Conservation (phyloP, 2,888 invertebrate genomes). For the Pherbina coryleti region DNA sequence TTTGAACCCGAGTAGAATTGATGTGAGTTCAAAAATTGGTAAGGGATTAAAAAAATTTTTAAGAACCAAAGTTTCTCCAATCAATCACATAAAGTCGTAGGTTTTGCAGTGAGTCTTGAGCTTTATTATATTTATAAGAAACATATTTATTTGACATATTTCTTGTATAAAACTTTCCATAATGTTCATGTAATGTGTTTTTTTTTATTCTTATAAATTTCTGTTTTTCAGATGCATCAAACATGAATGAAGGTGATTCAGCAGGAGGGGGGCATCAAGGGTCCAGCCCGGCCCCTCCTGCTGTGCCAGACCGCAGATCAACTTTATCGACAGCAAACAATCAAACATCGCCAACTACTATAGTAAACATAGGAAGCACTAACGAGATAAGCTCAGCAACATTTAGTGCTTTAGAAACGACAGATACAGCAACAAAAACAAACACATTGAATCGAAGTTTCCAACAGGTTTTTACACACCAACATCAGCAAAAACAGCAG, state of each 20-base stretch:
- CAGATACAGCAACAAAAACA: conserved; percentile 19
- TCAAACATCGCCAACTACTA: conserved; percentile 16
- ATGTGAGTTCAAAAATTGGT: no score
- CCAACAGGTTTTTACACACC: conserved; percentile 56
- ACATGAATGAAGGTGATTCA: conserved; percentile 71
- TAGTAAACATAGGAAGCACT: conserved; percentile 28
- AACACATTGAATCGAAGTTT: conserved; percentile 50
- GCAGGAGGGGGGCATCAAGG: conserved; percentile 71
- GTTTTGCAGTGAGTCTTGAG: no score
- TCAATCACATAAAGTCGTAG: no score
- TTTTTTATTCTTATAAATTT: background rate
- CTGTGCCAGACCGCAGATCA: conserved; percentile 70
- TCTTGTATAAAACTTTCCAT: background rate
- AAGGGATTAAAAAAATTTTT: no score
- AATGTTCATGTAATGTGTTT: background rate
- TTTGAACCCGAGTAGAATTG: no score
- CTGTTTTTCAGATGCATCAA: conserved; percentile 68
- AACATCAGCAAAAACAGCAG: conserved; percentile 48
- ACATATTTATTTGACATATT: background rate
- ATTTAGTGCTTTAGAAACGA: conserved; percentile 4
- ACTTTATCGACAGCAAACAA: conserved; percentile 52
- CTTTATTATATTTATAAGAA: background rate
- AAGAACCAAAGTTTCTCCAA: no score
- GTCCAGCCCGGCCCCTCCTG: conserved; percentile 70
- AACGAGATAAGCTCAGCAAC: conserved; percentile 35